phyloP scores from a whole-genome alignment of 2,113 vertebrate species.

The Enhydra lutris region DNA sequence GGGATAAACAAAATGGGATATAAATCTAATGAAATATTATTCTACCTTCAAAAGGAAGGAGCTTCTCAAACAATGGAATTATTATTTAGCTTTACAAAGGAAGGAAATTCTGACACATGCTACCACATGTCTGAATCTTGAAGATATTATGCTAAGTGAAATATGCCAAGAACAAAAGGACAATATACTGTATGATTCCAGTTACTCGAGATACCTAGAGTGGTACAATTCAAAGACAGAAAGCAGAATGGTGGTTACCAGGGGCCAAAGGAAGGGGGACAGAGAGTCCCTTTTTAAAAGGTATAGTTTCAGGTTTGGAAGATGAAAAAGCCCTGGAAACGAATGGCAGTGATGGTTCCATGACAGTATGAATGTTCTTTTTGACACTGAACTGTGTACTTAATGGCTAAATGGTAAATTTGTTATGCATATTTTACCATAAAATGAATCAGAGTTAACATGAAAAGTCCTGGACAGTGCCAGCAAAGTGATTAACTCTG shows the following conservation, averaged over 20 bases:
- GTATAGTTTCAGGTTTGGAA: background rate
- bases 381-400: background rate
- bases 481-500: background rate
- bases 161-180: background rate
- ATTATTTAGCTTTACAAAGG: background rate
- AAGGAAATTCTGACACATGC: background rate
- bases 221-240: background rate
- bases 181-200: background rate
- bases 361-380: background rate
- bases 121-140: background rate
- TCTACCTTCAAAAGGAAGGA: background rate
- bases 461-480: background rate
- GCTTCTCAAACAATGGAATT: background rate
- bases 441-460: background rate
- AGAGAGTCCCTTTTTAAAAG: background rate
- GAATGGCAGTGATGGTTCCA: background rate
- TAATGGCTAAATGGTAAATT: background rate
- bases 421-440: background rate
- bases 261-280: rapidly evolving
- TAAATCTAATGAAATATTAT: background rate
- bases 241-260: background rate
- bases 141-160: background rate
- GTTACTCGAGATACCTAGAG: background rate
- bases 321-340: background rate
- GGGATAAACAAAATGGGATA: background rate